Evolutionary conservation across 2,797 vertebrate genomes (phyloP).

Genomic region (Enteromius trimaculatus): DNA sequence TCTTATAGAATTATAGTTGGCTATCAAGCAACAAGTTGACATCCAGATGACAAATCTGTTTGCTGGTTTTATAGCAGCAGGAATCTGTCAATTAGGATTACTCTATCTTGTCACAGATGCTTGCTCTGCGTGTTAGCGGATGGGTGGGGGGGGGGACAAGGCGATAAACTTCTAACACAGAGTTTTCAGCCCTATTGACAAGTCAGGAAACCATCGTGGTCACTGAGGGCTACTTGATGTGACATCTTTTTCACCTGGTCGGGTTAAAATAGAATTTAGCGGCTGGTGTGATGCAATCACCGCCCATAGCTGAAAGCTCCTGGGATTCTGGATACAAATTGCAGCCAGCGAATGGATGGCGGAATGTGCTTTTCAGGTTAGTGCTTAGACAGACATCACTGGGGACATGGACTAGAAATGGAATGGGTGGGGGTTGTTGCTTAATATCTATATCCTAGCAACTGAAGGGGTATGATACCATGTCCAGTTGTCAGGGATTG

Average conservation of each 20-base stretch:
- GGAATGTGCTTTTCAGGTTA: constrained; percentile 68
- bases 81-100: constrained; percentile 1
- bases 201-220: constrained; percentile 38
- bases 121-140: constrained; percentile 33
- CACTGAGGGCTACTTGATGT: constrained; percentile 45
- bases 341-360: constrained; percentile 63
- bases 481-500: constrained; percentile 85
- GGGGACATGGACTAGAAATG: constrained; percentile 51
- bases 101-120: constrained; percentile 11
- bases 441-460: constrained; percentile 91
- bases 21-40: background rate
- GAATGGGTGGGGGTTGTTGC: constrained; percentile 73
- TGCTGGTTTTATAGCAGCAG: background rate
- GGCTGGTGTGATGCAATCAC: constrained; percentile 65
- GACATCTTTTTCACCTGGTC: constrained; percentile 45
- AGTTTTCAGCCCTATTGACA: constrained; percentile 49
- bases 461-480: constrained; percentile 82
- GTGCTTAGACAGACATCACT: constrained; percentile 51
- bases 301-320: constrained; percentile 50
- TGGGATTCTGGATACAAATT: constrained; percentile 66
- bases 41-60: background rate
- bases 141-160: background rate
- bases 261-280: constrained; percentile 17
- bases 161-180: constrained; percentile 38
- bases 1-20: background rate